Conservation (phyloP, 1,140 invertebrate species). For the Atta colombica region DNA sequence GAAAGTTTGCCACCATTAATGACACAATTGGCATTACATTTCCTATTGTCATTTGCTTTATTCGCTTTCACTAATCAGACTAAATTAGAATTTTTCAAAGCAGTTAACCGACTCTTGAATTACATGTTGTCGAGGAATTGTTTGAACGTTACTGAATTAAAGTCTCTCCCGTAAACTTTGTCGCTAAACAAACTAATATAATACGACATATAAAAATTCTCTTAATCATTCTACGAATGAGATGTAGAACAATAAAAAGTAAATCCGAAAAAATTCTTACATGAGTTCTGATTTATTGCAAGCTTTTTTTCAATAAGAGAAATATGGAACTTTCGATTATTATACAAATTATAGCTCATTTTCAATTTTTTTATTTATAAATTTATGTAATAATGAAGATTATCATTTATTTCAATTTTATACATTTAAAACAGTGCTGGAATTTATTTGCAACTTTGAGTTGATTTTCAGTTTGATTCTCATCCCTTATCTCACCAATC, state of each 20-base stretch:
- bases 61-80: background rate
- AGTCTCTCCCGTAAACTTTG: background rate
- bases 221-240: conserved; percentile 1
- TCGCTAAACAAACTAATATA: background rate
- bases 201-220: background rate
- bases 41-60: background rate
- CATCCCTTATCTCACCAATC: too few relatives aligned
- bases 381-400: background rate
- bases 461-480: too few relatives aligned
- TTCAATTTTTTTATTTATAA: background rate
- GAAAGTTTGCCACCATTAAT: background rate
- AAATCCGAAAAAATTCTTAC: background rate
- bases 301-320: background rate
- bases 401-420: too few relatives aligned
- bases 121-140: conserved; percentile 3
- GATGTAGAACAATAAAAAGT: background rate
- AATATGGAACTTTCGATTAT: background rate
- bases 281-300: background rate
- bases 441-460: too few relatives aligned
- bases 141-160: background rate
- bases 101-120: conserved; percentile 28
- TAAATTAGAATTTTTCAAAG: conserved; percentile 21
- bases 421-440: too few relatives aligned
- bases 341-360: background rate
- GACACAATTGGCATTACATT: conserved; percentile 1